Base-by-base conservation (phyloP, 2,888 invertebrate genomes). In the Unio pictorum region DNA sequence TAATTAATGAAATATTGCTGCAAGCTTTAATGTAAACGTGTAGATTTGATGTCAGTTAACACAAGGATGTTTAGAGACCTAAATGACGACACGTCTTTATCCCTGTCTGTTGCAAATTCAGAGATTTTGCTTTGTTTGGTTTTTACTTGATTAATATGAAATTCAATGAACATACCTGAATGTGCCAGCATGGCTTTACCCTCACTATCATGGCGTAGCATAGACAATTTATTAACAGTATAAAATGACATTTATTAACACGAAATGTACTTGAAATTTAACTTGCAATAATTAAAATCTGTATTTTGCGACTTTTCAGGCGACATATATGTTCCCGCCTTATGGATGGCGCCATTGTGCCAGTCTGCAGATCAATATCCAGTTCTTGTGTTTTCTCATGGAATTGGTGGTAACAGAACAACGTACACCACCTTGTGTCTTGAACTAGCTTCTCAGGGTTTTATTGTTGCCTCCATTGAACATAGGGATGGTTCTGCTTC, bases 361-460 rank as follows among this genome's bases (percentile, higher is more conserved):
- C 77, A 81, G 45, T 66, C 76, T 18, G 78, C 80, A 26, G 69
- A 68, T 6, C 78, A 80, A 57, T 89, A 85, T 70, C 93, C 93
- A 59, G 91, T 93, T 28, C 84, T 94, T 55, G 88, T 94, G 45
- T 92, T 94, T 81, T 93, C 93, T 0, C 94, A 94, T 85, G 94
- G 94, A 1, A 90, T 93, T 54, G 93, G 93, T 1, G 93, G 92
- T 1, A 91, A 91, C 80, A 88, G 93, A 74, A 93, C 92, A 68
- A 90, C 93, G n/a, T 93, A 93, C 84, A 92, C 92, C 45, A 91
- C 92, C 5, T 90, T 93, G 61, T 93, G 93, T 83, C 89, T 91
- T 61, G 93, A 94, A 79, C 84, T 94, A 68, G 93, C 94, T 1
- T 93, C 93, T 3, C 91, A 93, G 80, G 94, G 94, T 3, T 93